Base-by-base conservation (phyloP, 2,888 invertebrate genomes). In the Cantharis lateralis region DNA sequence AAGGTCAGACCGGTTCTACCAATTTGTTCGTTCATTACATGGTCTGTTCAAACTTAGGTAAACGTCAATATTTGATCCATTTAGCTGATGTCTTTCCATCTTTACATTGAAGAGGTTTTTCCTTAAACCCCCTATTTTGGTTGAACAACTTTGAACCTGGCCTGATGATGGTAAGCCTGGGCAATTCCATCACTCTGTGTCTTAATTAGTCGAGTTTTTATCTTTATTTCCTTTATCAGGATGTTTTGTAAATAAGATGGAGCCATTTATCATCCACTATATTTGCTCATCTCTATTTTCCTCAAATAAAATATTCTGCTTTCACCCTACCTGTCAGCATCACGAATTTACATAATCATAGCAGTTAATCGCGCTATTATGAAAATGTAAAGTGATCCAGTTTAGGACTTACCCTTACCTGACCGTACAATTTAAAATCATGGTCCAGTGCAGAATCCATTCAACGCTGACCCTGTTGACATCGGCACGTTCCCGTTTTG, bases 391-490 rank as follows among this genome's bases (percentile, higher is more conserved):
- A 48, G n/a, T 69, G 69, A 69, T 69, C 69, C 69, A 69, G 69
- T 69, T 69, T 69, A 16, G 15, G 69, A 69, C 69, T 64, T 64
- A 16, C 64, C 64, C 16, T 18, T 20, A 16, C 64, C 20, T 64
- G 64, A 64, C 64, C 64, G 16, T 20, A 13, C 64, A 18, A 64
- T 69, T 11, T n/a, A 66, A n/a, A 66, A 66, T 15, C 71, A 28
- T 74, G 74, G 77, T 71, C 77, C 77, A 77, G 20, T 74, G 63
- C 77, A 77, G 77, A 74, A 68, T 77, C 77, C 74, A 71, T 77
- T 74, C 32, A 74, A 10, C 62, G 16, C 10, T 71, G 74, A 74
- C 72, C 74, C 63, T 72, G 20, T 71, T n/a, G 18, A 62, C 71
- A 16, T 20, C 63, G 71, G n/a, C 77, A 74, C 77, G 74, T 77